Conservation (phyloP, 2,888 invertebrate species). For the Pristionchus arcanus region DNA sequence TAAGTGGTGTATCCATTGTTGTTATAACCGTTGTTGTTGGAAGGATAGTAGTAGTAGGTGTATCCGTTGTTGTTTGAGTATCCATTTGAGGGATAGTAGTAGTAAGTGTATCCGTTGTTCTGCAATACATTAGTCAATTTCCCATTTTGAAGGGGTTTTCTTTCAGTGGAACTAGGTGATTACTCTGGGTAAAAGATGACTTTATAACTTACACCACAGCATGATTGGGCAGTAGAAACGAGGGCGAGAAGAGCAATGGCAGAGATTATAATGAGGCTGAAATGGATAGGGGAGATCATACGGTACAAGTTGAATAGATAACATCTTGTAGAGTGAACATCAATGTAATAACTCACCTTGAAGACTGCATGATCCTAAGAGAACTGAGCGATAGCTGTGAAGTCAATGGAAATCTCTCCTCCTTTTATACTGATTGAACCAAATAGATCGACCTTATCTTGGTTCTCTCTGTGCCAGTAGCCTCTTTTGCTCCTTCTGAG, state of each 20-base stretch:
- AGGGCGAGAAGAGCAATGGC: constrained; percentile 10
- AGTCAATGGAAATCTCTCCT: neutral
- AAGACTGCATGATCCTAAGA: constrained; percentile 21
- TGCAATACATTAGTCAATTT: neutral
- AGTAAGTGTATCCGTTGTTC: constrained; percentile 30
- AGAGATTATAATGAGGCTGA: constrained; percentile 36
- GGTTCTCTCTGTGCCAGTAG: constrained; percentile 26
- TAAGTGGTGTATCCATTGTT: constrained; percentile 49
- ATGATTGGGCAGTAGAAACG: neutral
- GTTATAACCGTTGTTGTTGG: constrained; percentile 13
- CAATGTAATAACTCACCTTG: neutral
- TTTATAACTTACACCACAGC: constrained; percentile 40
- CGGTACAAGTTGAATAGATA: too few species aligned
- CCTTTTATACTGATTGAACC: neutral
- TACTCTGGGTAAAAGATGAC: too few species aligned
- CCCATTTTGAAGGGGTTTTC: neutral
- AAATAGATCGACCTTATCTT: constrained; percentile 28
- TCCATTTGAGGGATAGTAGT: constrained; percentile 36
- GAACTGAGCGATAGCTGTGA: neutral
- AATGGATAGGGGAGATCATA: neutral
- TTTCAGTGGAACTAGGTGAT: neutral
- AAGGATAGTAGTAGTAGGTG: constrained; percentile 37
- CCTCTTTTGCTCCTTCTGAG: neutral
- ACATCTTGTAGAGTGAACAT: neutral
- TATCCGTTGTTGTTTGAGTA: constrained; percentile 41